These are phyloP conservation scores for Dichetophora obliterata DNA, from an alignment of 2,888 invertebrate genomes.

Conservation along the genomic window DNA sequence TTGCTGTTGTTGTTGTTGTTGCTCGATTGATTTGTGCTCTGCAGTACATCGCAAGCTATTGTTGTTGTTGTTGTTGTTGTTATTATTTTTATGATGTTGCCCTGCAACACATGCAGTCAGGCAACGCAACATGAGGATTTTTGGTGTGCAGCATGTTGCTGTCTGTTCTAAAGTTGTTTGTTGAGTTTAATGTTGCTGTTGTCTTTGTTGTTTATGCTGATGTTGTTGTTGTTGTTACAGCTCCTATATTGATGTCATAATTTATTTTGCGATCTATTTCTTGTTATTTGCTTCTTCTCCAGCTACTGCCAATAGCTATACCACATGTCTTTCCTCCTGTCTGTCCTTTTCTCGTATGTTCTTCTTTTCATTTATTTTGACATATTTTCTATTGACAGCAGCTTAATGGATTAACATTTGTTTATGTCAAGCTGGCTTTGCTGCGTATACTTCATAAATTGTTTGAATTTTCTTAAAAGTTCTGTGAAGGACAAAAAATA, in stretches of 20 bases:
- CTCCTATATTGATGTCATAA: slow-evolving; percentile 31
- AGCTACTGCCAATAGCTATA: neutral
- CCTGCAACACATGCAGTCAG: neutral
- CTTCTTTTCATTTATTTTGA: slow-evolving; percentile 56
- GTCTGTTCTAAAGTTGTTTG: neutral
- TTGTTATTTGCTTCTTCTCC: neutral
- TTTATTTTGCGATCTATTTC: slow-evolving; percentile 4
- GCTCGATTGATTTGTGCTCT: neutral
- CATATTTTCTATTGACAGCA: slow-evolving; percentile 67
- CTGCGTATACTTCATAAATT: slow-evolving; percentile 20
- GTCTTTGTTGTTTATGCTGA: neutral
- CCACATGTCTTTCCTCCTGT: neutral
- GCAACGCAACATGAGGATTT: neutral
- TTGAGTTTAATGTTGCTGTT: neutral
- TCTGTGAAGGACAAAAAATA: too few species aligned
- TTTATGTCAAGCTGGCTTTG: slow-evolving; percentile 61
- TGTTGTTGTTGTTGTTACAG: neutral
- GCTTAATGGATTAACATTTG: slow-evolving; percentile 67
- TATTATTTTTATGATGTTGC: neutral
- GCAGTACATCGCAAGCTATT: neutral
- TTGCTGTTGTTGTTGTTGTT: neutral
- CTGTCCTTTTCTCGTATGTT: neutral
- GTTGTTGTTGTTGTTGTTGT: neutral
- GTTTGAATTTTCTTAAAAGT: too few species aligned
- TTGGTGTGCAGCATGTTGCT: neutral